A percentile compares a stretch with the other conserved stretches of the same genome.
These are phyloP conservation scores for Chaetodon trifasciatus DNA, from an alignment of 2,797 vertebrate genomes.

Conservation along the genomic window DNA sequence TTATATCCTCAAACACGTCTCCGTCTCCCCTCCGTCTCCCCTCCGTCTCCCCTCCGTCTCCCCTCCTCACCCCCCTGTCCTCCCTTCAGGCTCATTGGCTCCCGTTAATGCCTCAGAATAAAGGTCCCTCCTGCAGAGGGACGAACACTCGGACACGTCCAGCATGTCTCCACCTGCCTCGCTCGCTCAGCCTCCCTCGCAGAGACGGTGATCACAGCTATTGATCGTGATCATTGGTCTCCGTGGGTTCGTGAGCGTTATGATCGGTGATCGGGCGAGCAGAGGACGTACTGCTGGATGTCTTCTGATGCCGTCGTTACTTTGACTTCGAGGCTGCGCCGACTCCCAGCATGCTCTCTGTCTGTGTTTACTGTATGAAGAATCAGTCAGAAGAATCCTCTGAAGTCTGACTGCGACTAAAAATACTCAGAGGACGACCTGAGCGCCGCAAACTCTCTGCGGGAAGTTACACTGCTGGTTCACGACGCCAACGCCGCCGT, in stretches of 20 bases:
- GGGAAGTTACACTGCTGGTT: background rate
- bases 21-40: background rate
- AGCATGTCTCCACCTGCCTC: background rate
- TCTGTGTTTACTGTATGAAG: constrained; percentile 6
- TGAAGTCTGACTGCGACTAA: constrained; percentile 24
- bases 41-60: background rate
- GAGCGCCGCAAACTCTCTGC: background rate
- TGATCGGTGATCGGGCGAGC: background rate
- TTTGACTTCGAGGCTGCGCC: background rate
- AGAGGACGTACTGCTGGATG: background rate
- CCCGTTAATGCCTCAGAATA: constrained; percentile 9
- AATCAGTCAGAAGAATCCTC: background rate
- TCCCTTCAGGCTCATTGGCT: constrained; percentile 28
- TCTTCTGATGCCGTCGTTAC: background rate
- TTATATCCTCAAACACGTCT: constrained; percentile 74
- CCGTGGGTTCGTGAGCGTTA: background rate
- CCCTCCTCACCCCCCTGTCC: background rate
- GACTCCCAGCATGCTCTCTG: constrained; percentile 48
- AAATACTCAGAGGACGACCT: constrained; percentile 23
- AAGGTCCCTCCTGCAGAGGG: background rate
- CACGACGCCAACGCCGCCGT: background rate
- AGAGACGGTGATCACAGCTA: background rate
- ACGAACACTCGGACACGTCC: background rate
- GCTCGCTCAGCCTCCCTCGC: background rate
- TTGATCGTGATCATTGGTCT: background rate